A percentile compares a stretch with the other conserved stretches of the same genome.
phyloP scores from a whole-genome alignment of 2,888 invertebrate species.

The Cheilosia variabilis region DNA sequence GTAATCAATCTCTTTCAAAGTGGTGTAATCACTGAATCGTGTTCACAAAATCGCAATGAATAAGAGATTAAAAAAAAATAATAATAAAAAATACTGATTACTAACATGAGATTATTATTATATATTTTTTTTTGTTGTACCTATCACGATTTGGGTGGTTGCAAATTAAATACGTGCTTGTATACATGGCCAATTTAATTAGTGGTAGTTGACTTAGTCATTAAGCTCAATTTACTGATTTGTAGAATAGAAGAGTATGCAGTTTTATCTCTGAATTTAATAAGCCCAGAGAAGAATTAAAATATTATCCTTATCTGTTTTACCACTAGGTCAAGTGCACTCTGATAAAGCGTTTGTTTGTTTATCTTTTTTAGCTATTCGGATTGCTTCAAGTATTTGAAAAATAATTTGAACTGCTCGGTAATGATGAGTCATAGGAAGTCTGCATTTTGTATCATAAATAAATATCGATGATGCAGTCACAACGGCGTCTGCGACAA shows the following conservation, averaged over 20 bases:
- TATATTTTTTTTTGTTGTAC: neutral
- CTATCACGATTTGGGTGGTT: neutral
- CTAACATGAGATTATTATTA: neutral
- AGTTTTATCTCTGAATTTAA: slow-evolving; percentile 8
- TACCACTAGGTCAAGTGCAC: no score
- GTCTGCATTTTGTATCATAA: no score
- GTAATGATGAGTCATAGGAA: no score
- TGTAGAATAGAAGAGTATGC: neutral
- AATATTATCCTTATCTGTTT: no score
- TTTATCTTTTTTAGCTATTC: no score
- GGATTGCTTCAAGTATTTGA: no score
- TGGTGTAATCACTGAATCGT: slow-evolving; percentile 23
- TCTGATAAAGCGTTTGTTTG: no score
- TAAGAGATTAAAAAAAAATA: slow-evolving; percentile 1
- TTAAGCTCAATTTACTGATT: neutral
- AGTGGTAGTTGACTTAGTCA: neutral
- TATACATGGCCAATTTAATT: neutral
- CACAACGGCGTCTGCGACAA: no score
- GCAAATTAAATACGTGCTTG: neutral
- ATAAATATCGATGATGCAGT: no score
- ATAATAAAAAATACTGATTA: neutral
- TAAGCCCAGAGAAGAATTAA: neutral
- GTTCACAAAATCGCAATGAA: slow-evolving; percentile 20
- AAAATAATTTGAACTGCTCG: no score
- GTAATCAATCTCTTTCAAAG: slow-evolving; percentile 34